Evolutionary conservation across 2,888 invertebrate species (phyloP), one percentile per base, ranked within the genome.

Genomic region (Nowickia ferox): DNA sequence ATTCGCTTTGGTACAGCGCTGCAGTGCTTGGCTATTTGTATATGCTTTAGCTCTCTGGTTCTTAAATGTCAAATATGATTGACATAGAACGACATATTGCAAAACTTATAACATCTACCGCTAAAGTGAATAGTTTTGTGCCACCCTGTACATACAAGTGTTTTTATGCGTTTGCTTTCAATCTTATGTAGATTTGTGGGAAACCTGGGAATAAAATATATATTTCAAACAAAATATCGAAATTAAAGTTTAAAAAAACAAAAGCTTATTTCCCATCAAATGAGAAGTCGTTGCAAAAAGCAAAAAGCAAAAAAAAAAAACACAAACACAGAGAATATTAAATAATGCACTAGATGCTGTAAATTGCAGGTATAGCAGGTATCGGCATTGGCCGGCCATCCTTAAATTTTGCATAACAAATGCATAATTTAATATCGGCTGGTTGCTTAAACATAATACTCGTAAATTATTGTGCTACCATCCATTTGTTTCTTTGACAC

Each of bases 401-500:
- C 30, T 68, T 63, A 68, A 61, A 69, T 71, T 76, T 75, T 63
- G 63, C 69, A 68, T 63, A 63, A 55, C 55, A 69, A 61, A 75
- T 46, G 55, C 82, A 82, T 76, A 82, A 82, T 82, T 82, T 82
- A 69, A 82, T 82, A 76, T 69, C 38, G 69, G 38, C 69, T 57
- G 69, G 22, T 40, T 71, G 30, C 30, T 79, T 79, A 51, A 57
- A 71, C 57, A 65, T 77, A 83, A 83, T 84, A n/a, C n/a, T n/a
- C n/a, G n/a, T n/a, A 84, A 84, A 84, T 84, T 84, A 51, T 61
- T 78, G 66, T 78, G 77, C 83, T 77, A 42, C 77, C 83, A 51
- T 72, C 77, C 83, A 84, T 84, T 84, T 84, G 72, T 71, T 59
- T 72, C 83, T 84, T 84, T 84, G 83, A 84, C 72, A 84, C 57